Base-by-base conservation (phyloP, 2,113 vertebrate genomes). In the Laticauda laticaudata region DNA sequence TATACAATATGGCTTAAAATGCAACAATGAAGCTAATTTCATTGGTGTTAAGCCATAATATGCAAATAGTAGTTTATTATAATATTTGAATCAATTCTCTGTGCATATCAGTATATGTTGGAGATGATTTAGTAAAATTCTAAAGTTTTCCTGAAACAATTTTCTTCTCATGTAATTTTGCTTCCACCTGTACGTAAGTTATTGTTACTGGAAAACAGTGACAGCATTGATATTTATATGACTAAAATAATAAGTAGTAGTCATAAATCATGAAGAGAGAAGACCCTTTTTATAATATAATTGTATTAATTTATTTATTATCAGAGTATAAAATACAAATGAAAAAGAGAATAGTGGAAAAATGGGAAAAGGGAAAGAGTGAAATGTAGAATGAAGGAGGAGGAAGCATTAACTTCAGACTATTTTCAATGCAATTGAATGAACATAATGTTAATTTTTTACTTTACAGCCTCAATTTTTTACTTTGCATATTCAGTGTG, bases 221-320 rank as follows among this genome's bases (percentile, higher is more conserved):
- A 92, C 81, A 75, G 6, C 93, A 93, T 92, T 90, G 64, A 20
- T 90, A 90, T 93, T 94, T 92, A 18, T 91, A 34, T 0, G 0
- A 93, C 86, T 75, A 93, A 90, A 92, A 56, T 89, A 85, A 93
- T 94, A 96, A 95, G 95, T 95, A 95, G 94, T 95, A 95, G 96
- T 95, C 96, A 96, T 94, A 97, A 95, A 94, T 94, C 94, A 48
- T 94, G 91, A 96, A 94, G 94, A 87, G 88, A 91, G 94, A 95
- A 92, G 90, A 9, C 0, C 94, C n/a, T n/a, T 64, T 14, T 64
- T 64, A 64, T 14, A 64, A 64, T 64, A 59, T 26, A 59, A 59
- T 59, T 59, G 26, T 59, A 59, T 69, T 69, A n/a, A n/a, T 69
- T 69, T n/a, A 64, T 64, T n/a, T 64, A 29, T 64, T 69, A n/a